These are phyloP conservation scores for Discoglossus pictus DNA, from an alignment of 2,797 vertebrate species.

Conservation along the genomic window DNA sequence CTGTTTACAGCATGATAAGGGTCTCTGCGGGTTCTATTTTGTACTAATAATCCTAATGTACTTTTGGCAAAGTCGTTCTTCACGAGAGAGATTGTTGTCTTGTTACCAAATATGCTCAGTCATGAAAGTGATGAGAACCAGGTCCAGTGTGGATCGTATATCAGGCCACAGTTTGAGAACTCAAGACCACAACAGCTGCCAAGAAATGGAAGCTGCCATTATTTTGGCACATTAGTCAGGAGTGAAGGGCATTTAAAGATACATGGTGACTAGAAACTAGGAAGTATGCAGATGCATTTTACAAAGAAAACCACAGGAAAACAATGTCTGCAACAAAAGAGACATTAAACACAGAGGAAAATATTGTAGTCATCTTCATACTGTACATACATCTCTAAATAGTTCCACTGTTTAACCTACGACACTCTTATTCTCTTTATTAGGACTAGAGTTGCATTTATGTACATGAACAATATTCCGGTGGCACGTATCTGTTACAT, in stretches of 20 bases:
- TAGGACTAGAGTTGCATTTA: too few relatives aligned
- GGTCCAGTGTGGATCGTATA: constrained; percentile 8
- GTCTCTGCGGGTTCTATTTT: not conserved
- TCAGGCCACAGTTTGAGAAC: not conserved
- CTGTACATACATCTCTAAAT: too few relatives aligned
- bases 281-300: too few relatives aligned
- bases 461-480: too few relatives aligned
- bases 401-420: too few relatives aligned
- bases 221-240: constrained; percentile 3
- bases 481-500: too few relatives aligned
- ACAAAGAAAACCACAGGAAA: too few relatives aligned
- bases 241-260: not conserved
- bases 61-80: constrained; percentile 17
- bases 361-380: too few relatives aligned
- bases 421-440: too few relatives aligned
- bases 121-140: constrained; percentile 1
- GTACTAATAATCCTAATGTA: not conserved
- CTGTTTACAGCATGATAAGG: constrained; percentile 2
- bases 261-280: too few relatives aligned
- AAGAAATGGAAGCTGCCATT: not conserved
- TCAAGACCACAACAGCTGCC: constrained; percentile 8
- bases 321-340: too few relatives aligned
- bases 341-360: too few relatives aligned
- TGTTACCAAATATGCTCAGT: constrained; percentile 21
- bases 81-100: not conserved